Base-by-base conservation (phyloP, 2,797 vertebrate species). In the Emydoidea blandingii region DNA sequence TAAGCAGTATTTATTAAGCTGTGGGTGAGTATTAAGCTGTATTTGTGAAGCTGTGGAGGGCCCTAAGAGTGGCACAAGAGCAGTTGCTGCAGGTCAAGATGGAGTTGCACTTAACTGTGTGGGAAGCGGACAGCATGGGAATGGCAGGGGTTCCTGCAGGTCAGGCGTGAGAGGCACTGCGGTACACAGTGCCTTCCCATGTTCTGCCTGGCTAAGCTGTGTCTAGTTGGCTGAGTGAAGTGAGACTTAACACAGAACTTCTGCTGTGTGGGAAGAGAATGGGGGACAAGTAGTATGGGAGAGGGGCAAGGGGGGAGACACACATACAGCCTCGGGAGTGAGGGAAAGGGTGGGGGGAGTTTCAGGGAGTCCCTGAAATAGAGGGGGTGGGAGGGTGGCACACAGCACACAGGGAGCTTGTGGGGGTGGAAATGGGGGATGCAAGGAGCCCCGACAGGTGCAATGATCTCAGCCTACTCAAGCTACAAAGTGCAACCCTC, bases 191-290 rank as follows among this genome's bases (percentile, higher is more conserved):
- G 92, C 83, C 65, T 83, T 56, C 83, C 92, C 72, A 0, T 0
- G 1, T 0, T 1, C 37, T 50, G 59, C 88, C 80, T 2, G 3
- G 72, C 53, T 88, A 0, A 0, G 31, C 3, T 10, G 80, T 14
- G 78, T 19, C 86, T 79, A 76, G 90, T 94, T 95, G 95, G 68
- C 91, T 31, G 1, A 19, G 62, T 0, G 37, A 83, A 91, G 87
- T 80, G 92, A 87, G 44, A 0, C 83, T 89, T 2, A 3, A 81
- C 87, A 87, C 0, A 2, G 16, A 65, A 65, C 62, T 65, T 16
- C 34, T 65, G 16, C 16, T 4, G 5, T n/a, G 15, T 34, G 34
- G 16, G 34, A 19, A 62, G 59, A 34, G 29, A 62, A 65, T n/a
- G 59, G 59, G 59, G 31, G 31, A 65, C 15, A 34, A 65, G 31